Percentiles rank a stretch among this genome's conserved stretches.
phyloP scores from a whole-genome alignment of 2,888 invertebrate species.

The Pseudoips prasinana region DNA sequence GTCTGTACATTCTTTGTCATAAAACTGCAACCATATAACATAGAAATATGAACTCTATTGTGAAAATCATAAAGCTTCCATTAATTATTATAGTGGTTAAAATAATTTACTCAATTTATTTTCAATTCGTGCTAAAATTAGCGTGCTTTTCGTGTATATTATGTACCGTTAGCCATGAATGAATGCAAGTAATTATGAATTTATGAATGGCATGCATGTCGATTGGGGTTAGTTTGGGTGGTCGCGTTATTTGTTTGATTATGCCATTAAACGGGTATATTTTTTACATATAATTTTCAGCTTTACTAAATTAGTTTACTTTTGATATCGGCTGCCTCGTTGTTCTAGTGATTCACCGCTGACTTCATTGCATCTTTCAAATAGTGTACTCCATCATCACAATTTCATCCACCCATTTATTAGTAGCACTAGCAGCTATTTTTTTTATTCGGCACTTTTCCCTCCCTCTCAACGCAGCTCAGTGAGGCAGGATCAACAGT shows the following conservation, averaged over 20 bases:
- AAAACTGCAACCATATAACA: conserved; percentile 24
- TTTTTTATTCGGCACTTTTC: no score
- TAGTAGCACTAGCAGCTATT: no score
- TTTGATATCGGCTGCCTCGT: no score
- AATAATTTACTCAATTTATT: conserved; percentile 38
- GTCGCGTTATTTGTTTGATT: conserved; percentile 9
- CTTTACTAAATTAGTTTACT: no score
- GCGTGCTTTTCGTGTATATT: conserved; percentile 42
- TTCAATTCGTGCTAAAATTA: conserved; percentile 49
- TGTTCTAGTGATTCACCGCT: no score
- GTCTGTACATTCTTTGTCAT: conserved; percentile 57
- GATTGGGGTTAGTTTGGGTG: conserved; percentile 18
- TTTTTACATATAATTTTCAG: conserved; percentile 1
- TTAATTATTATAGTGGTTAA: conserved; percentile 6
- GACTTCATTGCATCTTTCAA: no score
- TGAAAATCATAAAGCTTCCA: conserved; percentile 8
- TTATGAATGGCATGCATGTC: conserved; percentile 42
- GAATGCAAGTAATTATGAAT: conserved; percentile 42
- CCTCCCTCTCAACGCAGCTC: no score
- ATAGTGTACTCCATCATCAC: no score
- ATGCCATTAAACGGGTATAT: conserved; percentile 6
- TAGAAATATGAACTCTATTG: conserved; percentile 26
- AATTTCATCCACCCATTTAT: no score
- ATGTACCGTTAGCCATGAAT: conserved; percentile 54
- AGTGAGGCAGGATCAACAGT: no score